Evolutionary conservation across 2,797 vertebrate species (phyloP).

Genomic region (Coilia nasus): DNA sequence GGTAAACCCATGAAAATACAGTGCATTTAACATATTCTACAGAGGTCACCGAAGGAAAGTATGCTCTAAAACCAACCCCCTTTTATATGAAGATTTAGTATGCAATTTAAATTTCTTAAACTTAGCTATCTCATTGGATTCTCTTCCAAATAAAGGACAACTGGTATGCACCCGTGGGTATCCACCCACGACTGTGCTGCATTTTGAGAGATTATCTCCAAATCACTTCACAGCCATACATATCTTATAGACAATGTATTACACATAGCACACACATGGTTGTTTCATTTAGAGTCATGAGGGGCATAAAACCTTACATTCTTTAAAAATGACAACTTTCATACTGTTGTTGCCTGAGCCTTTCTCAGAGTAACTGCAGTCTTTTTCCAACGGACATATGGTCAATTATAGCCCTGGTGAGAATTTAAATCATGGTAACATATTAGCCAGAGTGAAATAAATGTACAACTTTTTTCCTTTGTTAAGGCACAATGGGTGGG

Average conservation of each 20-base stretch:
- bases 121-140: background rate
- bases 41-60: background rate
- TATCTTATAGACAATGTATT: background rate
- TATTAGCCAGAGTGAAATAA: background rate
- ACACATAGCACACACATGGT: background rate
- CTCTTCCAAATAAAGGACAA: background rate
- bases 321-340: background rate
- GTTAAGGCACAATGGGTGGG: slow-evolving; percentile 3
- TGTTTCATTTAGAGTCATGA: background rate
- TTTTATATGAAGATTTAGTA: background rate
- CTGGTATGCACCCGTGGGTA: background rate
- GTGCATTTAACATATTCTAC: slow-evolving; percentile 12
- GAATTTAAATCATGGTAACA: background rate
- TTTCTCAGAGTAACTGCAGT: background rate
- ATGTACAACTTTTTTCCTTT: background rate
- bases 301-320: background rate
- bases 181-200: background rate
- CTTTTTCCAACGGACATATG: background rate
- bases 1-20: slow-evolving; percentile 9
- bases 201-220: background rate
- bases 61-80: background rate
- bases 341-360: background rate
- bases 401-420: slow-evolving; percentile 10
- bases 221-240: background rate
- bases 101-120: too few species aligned